Conservation (phyloP, 2,797 vertebrate genomes). For the Rhadinocentrus ornatus region DNA sequence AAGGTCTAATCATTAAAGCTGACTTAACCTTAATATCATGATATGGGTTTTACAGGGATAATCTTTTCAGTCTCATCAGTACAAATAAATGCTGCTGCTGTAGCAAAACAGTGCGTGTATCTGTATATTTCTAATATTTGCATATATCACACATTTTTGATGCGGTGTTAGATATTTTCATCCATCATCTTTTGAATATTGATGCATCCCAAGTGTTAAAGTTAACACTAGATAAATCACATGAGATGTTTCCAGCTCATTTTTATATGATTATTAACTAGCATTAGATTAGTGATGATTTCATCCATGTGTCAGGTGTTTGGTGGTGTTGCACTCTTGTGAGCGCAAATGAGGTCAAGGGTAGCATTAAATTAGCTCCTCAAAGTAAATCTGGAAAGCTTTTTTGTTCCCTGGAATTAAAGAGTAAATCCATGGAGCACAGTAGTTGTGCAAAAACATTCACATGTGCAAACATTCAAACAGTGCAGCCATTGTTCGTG, state of each 20-base stretch:
- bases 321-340: background rate
- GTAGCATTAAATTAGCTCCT: conserved; percentile 7
- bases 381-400: background rate
- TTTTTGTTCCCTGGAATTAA: conserved; percentile 31
- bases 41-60: conserved; percentile 59
- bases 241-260: conserved; percentile 11
- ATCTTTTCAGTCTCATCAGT: conserved; percentile 46
- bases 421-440: conserved; percentile 12
- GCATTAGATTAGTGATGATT: conserved; percentile 23
- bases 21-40: conserved; percentile 75
- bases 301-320: conserved; percentile 14
- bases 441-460: conserved; percentile 28
- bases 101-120: background rate
- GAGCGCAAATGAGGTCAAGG: conserved; percentile 5
- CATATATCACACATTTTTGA: conserved; percentile 1
- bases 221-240: conserved; percentile 12
- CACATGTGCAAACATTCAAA: conserved; percentile 57
- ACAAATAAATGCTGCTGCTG: conserved; percentile 21
- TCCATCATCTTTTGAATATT: conserved; percentile 14
- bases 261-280: conserved; percentile 1
- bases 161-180: conserved; percentile 24
- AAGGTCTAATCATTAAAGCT: conserved; percentile 64
- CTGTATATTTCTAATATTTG: background rate
- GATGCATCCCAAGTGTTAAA: conserved; percentile 11
- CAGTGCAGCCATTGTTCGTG: conserved; percentile 41